These are phyloP conservation scores for Panopea generosa DNA, from an alignment of 2,888 invertebrate genomes.

Conservation along the genomic window DNA sequence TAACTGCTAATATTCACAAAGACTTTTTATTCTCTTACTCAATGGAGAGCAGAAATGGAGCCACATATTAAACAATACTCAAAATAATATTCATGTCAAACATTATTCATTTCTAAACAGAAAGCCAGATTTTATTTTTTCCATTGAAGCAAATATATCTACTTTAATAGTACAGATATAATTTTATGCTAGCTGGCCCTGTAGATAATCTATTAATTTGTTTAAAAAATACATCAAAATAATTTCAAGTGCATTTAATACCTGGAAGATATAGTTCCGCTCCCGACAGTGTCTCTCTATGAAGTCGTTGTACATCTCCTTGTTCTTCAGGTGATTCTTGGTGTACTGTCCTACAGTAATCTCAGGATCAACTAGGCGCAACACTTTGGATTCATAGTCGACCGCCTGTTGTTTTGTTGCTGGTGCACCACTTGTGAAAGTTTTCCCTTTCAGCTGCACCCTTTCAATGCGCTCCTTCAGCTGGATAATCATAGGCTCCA, in stretches of 20 bases:
- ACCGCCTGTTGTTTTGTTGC: conserved; percentile 22
- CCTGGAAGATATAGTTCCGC: conserved; percentile 46
- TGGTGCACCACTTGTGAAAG: conserved; percentile 9
- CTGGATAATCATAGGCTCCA: conserved; percentile 10
- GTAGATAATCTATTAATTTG: conserved; percentile 19
- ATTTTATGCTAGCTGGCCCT: conserved; percentile 10
- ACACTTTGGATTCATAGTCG: conserved; percentile 23
- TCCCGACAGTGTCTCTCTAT: conserved; percentile 38
- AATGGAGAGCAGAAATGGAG: conserved; percentile 12
- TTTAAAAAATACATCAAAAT: conserved; percentile 21
- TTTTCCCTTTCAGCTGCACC: conserved; percentile 34
- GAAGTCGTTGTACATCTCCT: conserved; percentile 27
- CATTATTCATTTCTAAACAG: conserved; percentile 12
- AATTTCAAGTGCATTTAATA: conserved; percentile 17
- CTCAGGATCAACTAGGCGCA: conserved; percentile 8
- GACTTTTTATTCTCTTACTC: conserved; percentile 13
- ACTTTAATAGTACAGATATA: conserved; percentile 10
- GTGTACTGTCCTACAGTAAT: conserved; percentile 29
- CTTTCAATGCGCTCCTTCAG: conserved; percentile 41
- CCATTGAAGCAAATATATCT: conserved; percentile 7
- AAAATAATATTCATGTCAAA: conserved; percentile 12
- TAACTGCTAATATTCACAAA: conserved; percentile 10
- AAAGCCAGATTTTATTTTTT: conserved; percentile 3
- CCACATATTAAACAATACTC: conserved; percentile 15
- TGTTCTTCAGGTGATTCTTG: conserved; percentile 22